Base-by-base conservation (phyloP, 2,888 invertebrate species). In the Galerucella nymphaeae region DNA sequence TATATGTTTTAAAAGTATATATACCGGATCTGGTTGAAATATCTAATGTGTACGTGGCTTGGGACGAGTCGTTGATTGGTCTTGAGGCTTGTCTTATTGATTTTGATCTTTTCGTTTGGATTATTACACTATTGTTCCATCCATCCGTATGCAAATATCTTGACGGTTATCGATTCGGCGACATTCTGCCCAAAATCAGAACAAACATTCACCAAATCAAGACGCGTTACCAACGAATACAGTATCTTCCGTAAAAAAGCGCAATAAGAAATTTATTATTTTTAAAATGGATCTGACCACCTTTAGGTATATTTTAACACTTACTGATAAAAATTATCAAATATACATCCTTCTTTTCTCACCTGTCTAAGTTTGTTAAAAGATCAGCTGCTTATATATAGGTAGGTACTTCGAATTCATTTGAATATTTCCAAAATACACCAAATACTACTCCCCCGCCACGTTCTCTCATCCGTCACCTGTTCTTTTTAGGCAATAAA, bases 1-100 rank as follows among this genome's bases (percentile, higher is more conserved):
- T 85, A 85, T 83, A 84, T 84, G 80, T 85, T 85, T 85, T 83
- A 85, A 30, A 83, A 84, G 83, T 84, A 84, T 85, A 83, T 84
- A 84, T 85, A 83, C 80, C 80, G 82, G 81, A 82, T 83, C 82
- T 81, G 80, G 80, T 80, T 82, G 80, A 84, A 83, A 83, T 76
- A 83, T 84, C 84, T 83, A 80, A 78, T 75, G 80, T 77, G 78
- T 30, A 8, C 79, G 77, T 74, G 80, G 79, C 80, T 77, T 68
- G 65, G 61, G 71, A 50, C 72, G 70, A 69, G 50, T 70, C 70
- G 70, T 70, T 70, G 70, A 70, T 70, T 70, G 70, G 66, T 76
- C 75, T 76, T 75, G 74, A 65, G 80, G 81, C 82, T 80, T 66
- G 71, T 81, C 83, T 78, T 81, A 80, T 83, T 83, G 85, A 85